Base-by-base conservation (phyloP, 2,113 vertebrate species). In the Phainopepla nitens region DNA sequence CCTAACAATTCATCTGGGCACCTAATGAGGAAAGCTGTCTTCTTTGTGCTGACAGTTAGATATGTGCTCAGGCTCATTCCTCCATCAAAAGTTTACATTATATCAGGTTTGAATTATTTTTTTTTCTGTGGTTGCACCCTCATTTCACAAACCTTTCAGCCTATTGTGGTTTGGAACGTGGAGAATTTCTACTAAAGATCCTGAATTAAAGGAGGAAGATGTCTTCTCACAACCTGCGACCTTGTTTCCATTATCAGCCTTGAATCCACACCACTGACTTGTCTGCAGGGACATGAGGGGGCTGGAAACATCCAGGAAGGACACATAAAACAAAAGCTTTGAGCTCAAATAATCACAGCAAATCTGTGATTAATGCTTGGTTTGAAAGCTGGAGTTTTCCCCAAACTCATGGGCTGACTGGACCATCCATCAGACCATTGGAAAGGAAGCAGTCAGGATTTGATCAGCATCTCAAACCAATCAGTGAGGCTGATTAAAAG, bases 21-120 rank as follows among this genome's bases (percentile, higher is more conserved):
- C 54, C 87, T 83, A 88, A 70, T 83, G 87, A 90, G 92, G 62
- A 94, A 77, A 88, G 62, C 90, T 5, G 4, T 81, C 82, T 85
- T 75, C 64, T 81, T 79, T 83, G 82, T 94, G 79, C 87, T 93
- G 93, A 87, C 88, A 95, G 88, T 78, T 90, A 88, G 89, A 66
- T 69, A 71, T 79, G 49, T 86, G 86, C 72, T 85, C 39, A 65
- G 45, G 81, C 62, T 88, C 47, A 29, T 85, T 93, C 50, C 47
- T 94, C 70, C 87, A 54, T 90, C 75, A 86, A 77, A 89, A 49
- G 27, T 90, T 88, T 92, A 72, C n/a, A 56, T 75, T 73, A 14
- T 51, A 64, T 77, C 84, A 79, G 23, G 29, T 81, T 96, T 75
- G 42, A 81, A 56, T 91, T 70, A n/a, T 66, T 81, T 80, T 83